Percentiles rank a stretch among this genome's conserved stretches.
Evolutionary conservation across 2,113 vertebrate species (phyloP).

Genomic region (Bufo gargarizans): DNA sequence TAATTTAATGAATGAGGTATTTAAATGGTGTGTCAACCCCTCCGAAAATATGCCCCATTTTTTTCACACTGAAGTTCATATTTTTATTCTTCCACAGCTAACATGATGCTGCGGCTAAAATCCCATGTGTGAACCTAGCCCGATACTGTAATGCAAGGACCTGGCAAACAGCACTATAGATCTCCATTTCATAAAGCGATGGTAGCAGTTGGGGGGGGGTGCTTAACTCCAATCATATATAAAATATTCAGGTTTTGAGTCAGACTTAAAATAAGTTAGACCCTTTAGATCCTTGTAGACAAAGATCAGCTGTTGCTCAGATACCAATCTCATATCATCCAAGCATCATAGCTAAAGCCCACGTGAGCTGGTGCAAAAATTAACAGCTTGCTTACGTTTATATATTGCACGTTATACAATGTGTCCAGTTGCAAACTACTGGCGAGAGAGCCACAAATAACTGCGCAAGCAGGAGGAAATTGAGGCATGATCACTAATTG

Average conservation of each 20-base stretch:
- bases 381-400: not conserved
- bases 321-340: slow-evolving; percentile 56
- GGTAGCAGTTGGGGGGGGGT: not conserved
- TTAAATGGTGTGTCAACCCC: no score
- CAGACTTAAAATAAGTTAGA: slow-evolving; percentile 68
- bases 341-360: slow-evolving; percentile 20
- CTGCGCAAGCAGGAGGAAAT: not conserved
- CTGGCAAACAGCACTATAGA: not conserved
- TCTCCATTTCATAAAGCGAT: not conserved
- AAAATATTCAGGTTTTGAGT: not conserved
- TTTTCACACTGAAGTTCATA: no score
- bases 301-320: slow-evolving; percentile 68
- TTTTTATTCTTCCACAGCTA: no score
- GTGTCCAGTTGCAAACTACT: slow-evolving; percentile 23
- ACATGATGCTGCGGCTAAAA: no score
- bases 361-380: slow-evolving; percentile 27
- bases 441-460: not conserved
- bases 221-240: not conserved
- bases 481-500: slow-evolving; percentile 13
- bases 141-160: not conserved
- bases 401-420: not conserved
- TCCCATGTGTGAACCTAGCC: not conserved
- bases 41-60: no score
- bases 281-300: slow-evolving; percentile 75
- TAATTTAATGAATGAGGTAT: no score